Evolutionary conservation across 2,888 invertebrate genomes (phyloP).

Genomic region (Tetragnatha montana): DNA sequence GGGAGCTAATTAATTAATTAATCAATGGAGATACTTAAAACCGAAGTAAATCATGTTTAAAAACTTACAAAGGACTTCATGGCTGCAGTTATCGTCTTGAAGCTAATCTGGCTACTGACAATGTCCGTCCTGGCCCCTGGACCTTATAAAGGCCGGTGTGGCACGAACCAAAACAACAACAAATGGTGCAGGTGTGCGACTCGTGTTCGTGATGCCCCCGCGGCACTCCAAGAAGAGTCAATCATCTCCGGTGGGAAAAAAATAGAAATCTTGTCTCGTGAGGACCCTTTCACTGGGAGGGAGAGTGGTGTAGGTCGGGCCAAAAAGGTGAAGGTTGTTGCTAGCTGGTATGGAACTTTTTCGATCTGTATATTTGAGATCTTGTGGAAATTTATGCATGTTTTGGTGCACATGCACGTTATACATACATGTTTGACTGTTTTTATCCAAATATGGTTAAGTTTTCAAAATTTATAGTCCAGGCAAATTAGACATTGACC

Average conservation of each 20-base stretch:
- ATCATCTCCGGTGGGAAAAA: background rate
- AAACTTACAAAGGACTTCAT: background rate
- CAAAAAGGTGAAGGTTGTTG: too few species aligned
- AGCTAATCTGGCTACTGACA: background rate
- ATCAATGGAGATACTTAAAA: background rate
- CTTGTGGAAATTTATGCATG: too few species aligned
- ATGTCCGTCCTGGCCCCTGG: background rate
- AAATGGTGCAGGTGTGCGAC: background rate
- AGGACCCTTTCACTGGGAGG: background rate
- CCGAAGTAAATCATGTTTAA: background rate
- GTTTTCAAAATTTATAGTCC: too few species aligned
- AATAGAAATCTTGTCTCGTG: background rate
- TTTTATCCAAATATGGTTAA: too few species aligned
- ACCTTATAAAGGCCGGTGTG: background rate
- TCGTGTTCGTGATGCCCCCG: background rate
- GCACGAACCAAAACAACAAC: background rate
- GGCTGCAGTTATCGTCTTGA: background rate
- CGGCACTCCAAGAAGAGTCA: background rate
- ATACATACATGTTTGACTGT: too few species aligned
- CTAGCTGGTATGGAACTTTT: too few species aligned
- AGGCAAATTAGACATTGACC: too few species aligned
- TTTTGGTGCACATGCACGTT: too few species aligned
- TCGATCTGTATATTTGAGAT: too few species aligned
- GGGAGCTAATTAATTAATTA: too few species aligned
- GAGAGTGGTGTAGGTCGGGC: background rate